phyloP scores from a whole-genome alignment of 2,888 invertebrate genomes.

The Drosophila algonquin region DNA sequence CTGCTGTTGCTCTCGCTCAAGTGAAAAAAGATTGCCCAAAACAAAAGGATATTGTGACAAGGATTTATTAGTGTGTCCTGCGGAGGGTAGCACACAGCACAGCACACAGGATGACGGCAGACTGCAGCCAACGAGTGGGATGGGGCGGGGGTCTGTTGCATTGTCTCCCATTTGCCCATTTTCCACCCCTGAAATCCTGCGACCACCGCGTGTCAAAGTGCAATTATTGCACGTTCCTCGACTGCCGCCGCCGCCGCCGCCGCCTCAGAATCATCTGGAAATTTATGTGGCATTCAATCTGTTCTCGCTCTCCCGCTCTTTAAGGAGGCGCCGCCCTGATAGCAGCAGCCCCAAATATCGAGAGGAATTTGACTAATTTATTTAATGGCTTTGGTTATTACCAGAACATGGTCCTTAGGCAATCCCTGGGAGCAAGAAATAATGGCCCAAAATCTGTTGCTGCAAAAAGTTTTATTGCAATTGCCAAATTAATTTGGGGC shows the following conservation, averaged over 20 bases:
- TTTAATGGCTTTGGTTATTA: slow-evolving; percentile 75
- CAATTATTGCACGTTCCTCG: slow-evolving; percentile 64
- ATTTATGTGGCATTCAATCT: slow-evolving; percentile 64
- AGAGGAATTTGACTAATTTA: slow-evolving; percentile 70
- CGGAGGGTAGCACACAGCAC: slow-evolving; percentile 1
- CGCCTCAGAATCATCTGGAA: slow-evolving; percentile 51
- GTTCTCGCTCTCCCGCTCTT: slow-evolving; percentile 26
- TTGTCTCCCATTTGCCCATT: slow-evolving; percentile 54
- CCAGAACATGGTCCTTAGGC: slow-evolving; percentile 56
- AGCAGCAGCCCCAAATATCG: not conserved
- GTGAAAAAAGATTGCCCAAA: slow-evolving; percentile 67
- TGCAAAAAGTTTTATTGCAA: slow-evolving; percentile 76
- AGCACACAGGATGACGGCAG: not conserved
- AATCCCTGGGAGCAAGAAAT: slow-evolving; percentile 52
- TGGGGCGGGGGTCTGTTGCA: slow-evolving; percentile 38
- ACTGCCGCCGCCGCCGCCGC: slow-evolving; percentile 22
- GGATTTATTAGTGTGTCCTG: slow-evolving; percentile 71
- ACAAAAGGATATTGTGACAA: slow-evolving; percentile 79
- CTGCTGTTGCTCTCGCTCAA: slow-evolving; percentile 17
- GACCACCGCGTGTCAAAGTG: slow-evolving; percentile 62
- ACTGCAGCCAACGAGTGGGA: not conserved
- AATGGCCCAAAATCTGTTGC: slow-evolving; percentile 68
- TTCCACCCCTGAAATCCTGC: slow-evolving; percentile 63
- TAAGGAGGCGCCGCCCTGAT: not conserved
- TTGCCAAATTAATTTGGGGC: slow-evolving; percentile 75